Evolutionary conservation across 2,113 vertebrate species (phyloP).

Genomic region (Prochilodus magdalenae): DNA sequence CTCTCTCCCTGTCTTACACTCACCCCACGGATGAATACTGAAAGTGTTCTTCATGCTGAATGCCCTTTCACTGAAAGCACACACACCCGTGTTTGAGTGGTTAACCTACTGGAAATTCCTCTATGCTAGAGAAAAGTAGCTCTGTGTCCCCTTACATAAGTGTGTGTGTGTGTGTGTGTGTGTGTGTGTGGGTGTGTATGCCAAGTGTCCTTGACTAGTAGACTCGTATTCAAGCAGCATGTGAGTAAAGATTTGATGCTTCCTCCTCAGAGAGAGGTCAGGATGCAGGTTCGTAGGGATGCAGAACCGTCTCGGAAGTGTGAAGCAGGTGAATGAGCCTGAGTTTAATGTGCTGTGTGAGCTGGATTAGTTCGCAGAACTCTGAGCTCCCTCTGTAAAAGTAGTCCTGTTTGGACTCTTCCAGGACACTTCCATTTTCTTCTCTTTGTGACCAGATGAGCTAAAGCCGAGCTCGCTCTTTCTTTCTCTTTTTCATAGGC

Average conservation of each 20-base stretch:
- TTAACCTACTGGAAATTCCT: conserved; percentile 34
- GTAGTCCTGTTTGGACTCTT: too few species aligned
- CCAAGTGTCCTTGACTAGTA: background rate
- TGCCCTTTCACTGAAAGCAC: conserved; percentile 32
- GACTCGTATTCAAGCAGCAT: background rate
- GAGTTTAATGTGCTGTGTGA: too few species aligned
- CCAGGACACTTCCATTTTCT: too few species aligned
- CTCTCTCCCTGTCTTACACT: background rate
- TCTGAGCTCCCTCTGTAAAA: too few species aligned
- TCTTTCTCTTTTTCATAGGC: too few species aligned
- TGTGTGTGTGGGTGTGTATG: background rate
- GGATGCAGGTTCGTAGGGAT: background rate
- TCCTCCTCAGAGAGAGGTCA: background rate
- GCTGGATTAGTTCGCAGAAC: too few species aligned
- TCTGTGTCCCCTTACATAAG: conserved; percentile 38
- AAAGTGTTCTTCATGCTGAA: conserved; percentile 34
- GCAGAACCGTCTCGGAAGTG: background rate
- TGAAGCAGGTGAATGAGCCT: background rate
- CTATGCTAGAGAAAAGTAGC: conserved; percentile 38
- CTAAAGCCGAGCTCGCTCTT: too few species aligned
- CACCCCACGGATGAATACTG: conserved; percentile 9
- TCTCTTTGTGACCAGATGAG: too few species aligned
- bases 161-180: conserved; percentile 7
- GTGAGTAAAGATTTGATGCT: background rate
- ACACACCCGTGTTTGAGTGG: conserved; percentile 36